Percentiles rank a stretch among this genome's conserved stretches.
Evolutionary conservation across 2,113 vertebrate genomes (phyloP).

Genomic region (Mesoclemmys tuberculata): DNA sequence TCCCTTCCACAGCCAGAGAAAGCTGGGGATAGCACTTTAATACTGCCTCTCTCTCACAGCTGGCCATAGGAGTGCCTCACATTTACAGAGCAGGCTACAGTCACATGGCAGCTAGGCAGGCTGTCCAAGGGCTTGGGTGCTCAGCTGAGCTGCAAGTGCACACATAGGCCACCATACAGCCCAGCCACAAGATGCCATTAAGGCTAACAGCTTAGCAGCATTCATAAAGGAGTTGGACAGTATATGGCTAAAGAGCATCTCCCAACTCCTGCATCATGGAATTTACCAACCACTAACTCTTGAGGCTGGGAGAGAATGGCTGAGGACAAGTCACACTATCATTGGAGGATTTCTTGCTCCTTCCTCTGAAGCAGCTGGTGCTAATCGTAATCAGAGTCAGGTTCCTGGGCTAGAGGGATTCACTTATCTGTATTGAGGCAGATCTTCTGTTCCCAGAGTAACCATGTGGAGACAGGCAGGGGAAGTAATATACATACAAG

Average conservation of each 20-base stretch:
- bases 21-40: neutral
- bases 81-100: neutral
- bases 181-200: neutral
- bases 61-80: neutral
- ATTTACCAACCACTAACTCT: neutral
- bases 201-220: neutral
- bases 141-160: neutral
- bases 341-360: neutral
- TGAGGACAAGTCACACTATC: neutral
- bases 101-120: neutral
- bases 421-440: neutral
- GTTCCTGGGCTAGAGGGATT: neutral
- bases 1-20: neutral
- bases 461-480: neutral
- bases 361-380: neutral
- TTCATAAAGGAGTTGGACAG: neutral
- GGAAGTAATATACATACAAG: neutral
- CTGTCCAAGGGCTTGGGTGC: neutral
- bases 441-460: neutral
- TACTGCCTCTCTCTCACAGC: neutral
- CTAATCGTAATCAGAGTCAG: neutral
- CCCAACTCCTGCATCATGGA: neutral
- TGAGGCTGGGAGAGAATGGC: neutral
- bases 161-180: neutral
- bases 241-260: neutral